Evolutionary conservation across 2,888 invertebrate species (phyloP).

Genomic region (Girardia tigrina): DNA sequence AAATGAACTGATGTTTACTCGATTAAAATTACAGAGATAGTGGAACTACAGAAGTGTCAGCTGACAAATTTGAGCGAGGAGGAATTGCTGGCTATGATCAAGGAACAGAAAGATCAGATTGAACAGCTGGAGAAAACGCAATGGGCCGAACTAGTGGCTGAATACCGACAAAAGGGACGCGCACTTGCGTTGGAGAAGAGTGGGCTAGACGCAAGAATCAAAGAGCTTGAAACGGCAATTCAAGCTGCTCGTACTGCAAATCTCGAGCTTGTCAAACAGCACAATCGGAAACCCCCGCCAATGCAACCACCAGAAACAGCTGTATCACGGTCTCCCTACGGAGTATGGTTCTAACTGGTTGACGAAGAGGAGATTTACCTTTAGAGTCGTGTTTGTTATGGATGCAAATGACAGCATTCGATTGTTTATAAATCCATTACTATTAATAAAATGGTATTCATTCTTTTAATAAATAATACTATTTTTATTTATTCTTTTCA

Average conservation of each 20-base stretch:
- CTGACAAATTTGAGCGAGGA: background rate
- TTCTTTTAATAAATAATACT: no score
- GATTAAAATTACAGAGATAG: background rate
- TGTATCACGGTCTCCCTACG: background rate
- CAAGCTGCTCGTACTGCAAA: background rate
- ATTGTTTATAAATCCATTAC: no score
- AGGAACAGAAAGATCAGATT: background rate
- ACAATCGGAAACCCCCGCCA: no score
- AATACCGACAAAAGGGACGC: background rate
- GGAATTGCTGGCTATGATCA: background rate
- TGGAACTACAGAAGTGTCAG: conserved; percentile 6
- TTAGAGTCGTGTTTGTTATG: no score
- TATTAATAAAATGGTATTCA: no score
- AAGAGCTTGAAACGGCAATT: background rate
- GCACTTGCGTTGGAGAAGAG: background rate
- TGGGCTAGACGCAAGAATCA: background rate
- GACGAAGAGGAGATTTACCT: no score
- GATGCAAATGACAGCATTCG: no score
- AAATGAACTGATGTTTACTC: background rate
- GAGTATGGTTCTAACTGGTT: background rate
- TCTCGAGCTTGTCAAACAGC: background rate
- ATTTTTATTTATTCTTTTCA: background rate
- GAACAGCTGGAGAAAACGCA: background rate
- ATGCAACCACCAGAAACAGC: background rate
- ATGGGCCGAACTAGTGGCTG: background rate